Base-by-base conservation (phyloP, 2,113 vertebrate species). In the Climacteris rufus region DNA sequence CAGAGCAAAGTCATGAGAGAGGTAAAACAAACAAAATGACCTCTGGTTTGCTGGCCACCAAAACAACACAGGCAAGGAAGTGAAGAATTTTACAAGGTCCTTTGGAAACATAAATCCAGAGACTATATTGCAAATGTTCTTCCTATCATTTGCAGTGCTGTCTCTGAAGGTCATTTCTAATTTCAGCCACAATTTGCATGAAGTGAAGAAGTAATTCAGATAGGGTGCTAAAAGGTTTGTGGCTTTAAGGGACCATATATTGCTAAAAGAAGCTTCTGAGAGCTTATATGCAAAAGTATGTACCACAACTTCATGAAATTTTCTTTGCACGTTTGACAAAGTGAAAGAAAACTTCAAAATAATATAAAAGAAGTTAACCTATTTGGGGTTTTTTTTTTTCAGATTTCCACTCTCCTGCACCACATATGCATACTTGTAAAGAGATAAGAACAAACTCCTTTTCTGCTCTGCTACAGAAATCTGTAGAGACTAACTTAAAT, bases 1-100 rank as follows among this genome's bases (percentile, higher is more conserved):
- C 88, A 93, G 93, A 89, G 52, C 8, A 25, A 71, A 89, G 63
- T 87, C 53, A 57, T 71, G 65, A 90, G 44, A 93, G 71, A 83
- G 65, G 80, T 94, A 96, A 95, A 95, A 78, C 83, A 94, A 95
- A 96, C 83, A 93, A 79, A 94, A 84, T 78, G 57, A 92, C 76
- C 74, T 84, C 77, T 92, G 39, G 25, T 92, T 35, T 69, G 25
- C 72, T 60, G 71, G 61, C 72, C 83, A 89, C 68, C 83, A n/a
- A 75, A 93, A 87, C 72, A 82, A 18, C 13, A 42, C 27, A 71
- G 49, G 40, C 83, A 71, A 87, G 63, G 61, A 84, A 94, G 52
- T 45, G 44, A 92, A 89, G 69, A 95, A 60, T 92, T 88, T 92
- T 93, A 82, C 69, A 94, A 90, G 72, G 83, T 92, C 61, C 42